A percentile compares a stretch with the other conserved stretches of the same genome.
Conservation (phyloP, 1,140 invertebrate species). For the Drosophila nigromelanica region DNA sequence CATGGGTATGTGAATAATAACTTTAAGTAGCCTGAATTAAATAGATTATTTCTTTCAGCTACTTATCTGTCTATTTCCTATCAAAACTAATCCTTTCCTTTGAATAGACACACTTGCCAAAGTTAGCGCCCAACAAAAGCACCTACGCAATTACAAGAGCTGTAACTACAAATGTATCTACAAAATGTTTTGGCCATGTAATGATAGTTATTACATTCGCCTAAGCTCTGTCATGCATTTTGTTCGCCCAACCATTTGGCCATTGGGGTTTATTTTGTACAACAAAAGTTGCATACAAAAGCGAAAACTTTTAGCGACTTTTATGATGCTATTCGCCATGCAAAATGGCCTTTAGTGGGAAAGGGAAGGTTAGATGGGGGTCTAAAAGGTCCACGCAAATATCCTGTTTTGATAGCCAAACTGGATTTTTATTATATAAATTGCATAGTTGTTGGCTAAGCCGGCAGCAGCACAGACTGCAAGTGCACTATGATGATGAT, state of each 20-base stretch:
- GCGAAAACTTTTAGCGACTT: conserved; percentile 58
- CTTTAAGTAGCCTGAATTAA: too few relatives aligned
- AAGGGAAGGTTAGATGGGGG: not conserved
- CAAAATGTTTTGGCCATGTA: conserved; percentile 55
- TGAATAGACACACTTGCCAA: not conserved
- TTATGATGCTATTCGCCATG: conserved; percentile 45
- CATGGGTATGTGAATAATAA: too few relatives aligned
- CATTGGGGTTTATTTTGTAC: conserved; percentile 15
- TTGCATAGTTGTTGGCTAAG: conserved; percentile 65
- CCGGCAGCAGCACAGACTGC: conserved; percentile 64
- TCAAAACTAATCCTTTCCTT: not conserved
- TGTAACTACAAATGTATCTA: conserved; percentile 51
- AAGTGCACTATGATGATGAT: conserved; percentile 37
- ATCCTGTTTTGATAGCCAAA: conserved; percentile 72
- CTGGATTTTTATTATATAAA: conserved; percentile 71
- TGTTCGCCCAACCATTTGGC: conserved; percentile 8
- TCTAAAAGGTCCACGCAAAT: conserved; percentile 48
- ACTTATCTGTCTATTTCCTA: not conserved
- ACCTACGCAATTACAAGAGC: conserved; percentile 33
- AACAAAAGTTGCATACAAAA: conserved; percentile 53
- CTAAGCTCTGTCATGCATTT: conserved; percentile 50
- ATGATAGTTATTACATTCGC: conserved; percentile 58
- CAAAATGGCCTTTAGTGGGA: not conserved
- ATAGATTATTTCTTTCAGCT: not conserved
- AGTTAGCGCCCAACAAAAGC: not conserved